Conservation (phyloP, 64 coral and sea anemone species). For the Platygyra sinensis region DNA sequence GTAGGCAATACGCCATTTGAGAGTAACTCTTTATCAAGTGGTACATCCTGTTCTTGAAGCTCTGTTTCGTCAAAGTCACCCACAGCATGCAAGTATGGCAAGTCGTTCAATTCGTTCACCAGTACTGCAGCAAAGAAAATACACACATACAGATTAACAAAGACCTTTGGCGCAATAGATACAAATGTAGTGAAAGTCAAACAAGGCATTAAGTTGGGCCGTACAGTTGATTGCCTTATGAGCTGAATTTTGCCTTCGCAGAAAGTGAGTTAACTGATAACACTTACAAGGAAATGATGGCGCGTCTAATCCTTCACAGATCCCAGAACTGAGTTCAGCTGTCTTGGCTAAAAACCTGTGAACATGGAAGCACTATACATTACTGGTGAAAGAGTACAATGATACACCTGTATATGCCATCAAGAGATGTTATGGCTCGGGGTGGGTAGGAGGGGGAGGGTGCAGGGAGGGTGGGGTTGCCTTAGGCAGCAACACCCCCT, state of each 20-base stretch:
- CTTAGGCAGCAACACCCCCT: too few species aligned
- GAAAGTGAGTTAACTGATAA: too few species aligned
- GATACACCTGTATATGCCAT: too few species aligned
- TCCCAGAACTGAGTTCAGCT: constrained; percentile 76
- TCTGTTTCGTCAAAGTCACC: constrained; percentile 29
- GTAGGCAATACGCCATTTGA: not conserved
- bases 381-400: too few species aligned
- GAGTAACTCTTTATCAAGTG: not conserved
- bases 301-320: constrained; percentile 81
- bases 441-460: too few species aligned
- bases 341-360: constrained; percentile 96
- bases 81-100: constrained; percentile 31
- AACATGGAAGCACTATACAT: constrained; percentile 8
- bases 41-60: not conserved
- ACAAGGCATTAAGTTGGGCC: too few species aligned
- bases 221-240: too few species aligned
- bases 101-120: not conserved
- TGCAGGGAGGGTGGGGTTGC: not conserved
- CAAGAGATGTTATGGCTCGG: too few species aligned
- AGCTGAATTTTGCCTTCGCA: too few species aligned
- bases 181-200: too few species aligned
- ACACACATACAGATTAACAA: not conserved
- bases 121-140: constrained; percentile 25
- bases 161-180: too few species aligned
- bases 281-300: constrained; percentile 77